Evolutionary conservation across 2,113 vertebrate genomes (phyloP).

Genomic region (Passer domesticus): DNA sequence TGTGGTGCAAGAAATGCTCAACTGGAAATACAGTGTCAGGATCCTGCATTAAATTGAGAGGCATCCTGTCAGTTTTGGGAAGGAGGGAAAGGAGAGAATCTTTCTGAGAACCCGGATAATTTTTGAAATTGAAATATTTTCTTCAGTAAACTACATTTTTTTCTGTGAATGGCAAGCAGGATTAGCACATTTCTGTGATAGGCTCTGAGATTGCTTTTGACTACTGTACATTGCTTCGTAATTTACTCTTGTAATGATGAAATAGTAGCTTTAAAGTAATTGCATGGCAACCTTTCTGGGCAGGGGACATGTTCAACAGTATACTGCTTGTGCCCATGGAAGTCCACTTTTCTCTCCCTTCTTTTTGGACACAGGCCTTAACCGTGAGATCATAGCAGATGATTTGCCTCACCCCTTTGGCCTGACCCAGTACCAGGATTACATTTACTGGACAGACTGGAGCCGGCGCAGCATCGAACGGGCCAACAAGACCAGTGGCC

Average conservation of each 20-base stretch:
- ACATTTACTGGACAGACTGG: constrained; percentile 99
- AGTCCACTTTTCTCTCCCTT: neutral
- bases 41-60: neutral
- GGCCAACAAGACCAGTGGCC: constrained; percentile 95
- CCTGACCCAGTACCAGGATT: constrained; percentile 96
- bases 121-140: neutral
- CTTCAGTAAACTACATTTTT: neutral
- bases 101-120: neutral
- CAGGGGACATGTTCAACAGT: neutral
- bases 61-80: neutral
- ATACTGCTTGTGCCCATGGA: neutral
- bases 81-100: neutral
- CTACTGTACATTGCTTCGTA: neutral
- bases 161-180: neutral
- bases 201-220: neutral
- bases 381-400: constrained; percentile 94
- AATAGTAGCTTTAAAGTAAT: neutral
- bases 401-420: constrained; percentile 96
- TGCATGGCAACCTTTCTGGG: neutral
- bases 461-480: constrained; percentile 96
- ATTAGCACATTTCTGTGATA: neutral
- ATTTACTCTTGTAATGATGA: neutral
- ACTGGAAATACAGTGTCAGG: neutral
- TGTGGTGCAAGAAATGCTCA: neutral
- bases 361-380: constrained; percentile 77